Conservation (phyloP, 2,113 vertebrate species). For the Hippocampus comes region DNA sequence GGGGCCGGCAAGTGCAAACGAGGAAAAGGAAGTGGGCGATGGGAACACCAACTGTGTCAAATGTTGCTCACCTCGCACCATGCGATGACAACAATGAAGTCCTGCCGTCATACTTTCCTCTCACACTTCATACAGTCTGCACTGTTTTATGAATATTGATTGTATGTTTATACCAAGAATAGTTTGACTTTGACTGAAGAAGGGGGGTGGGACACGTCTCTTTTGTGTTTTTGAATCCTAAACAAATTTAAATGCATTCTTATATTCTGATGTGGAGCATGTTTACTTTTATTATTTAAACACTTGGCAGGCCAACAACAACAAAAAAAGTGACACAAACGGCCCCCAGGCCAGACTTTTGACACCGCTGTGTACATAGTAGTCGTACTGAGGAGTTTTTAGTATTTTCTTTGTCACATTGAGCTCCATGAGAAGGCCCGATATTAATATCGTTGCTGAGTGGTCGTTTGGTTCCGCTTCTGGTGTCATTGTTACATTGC, state of each 20-base stretch:
- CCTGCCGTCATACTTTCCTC: neutral
- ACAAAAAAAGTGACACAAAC: no score
- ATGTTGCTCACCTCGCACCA: neutral
- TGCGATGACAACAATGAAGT: neutral
- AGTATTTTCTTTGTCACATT: neutral
- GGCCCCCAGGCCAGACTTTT: no score
- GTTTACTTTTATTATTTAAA: no score
- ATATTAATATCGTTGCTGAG: neutral
- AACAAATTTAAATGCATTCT: no score
- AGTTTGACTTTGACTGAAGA: no score
- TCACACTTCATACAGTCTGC: neutral
- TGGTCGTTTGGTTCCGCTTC: neutral
- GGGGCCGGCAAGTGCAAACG: neutral
- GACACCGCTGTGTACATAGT: no score
- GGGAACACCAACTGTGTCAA: constrained; percentile 24
- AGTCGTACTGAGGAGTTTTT: neutral
- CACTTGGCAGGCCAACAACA: no score
- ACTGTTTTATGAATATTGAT: neutral
- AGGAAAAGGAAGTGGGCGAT: constrained; percentile 4
- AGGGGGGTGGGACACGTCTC: no score
- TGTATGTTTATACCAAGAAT: neutral
- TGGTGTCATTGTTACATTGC: neutral
- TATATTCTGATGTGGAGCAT: no score
- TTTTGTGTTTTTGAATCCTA: no score
- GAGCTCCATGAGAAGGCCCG: neutral